Base-by-base conservation (phyloP, 2,888 invertebrate genomes). In the Leptogaster cylindrica region DNA sequence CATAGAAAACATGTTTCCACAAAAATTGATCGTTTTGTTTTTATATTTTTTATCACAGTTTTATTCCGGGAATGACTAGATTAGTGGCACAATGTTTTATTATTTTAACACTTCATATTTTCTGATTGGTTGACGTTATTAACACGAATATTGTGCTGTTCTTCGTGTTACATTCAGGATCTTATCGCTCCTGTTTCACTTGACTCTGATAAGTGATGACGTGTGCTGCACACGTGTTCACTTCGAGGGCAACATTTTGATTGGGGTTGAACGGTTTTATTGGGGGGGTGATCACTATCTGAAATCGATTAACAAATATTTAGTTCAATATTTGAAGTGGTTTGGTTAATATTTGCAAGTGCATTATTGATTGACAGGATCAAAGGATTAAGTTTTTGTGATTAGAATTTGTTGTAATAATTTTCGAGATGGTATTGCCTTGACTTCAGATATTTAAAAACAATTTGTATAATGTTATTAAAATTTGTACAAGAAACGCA, bases 1-100 rank as follows among this genome's bases (percentile, higher is more conserved):
- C 84, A 89, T 86, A 71, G 85, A 86, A 78, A 86, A 87, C 87
- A 87, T 87, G 64, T 72, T 68, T 1, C 33, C 33, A 48, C 18
- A 36, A 5, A 31, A 52, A 31, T 52, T 20, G 10, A 6, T 25
- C 39, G n/a, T n/a, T n/a, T n/a, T n/a, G n/a, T n/a, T n/a, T n/a
- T n/a, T n/a, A n/a, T 6, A 28, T 25, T 33, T 52, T 33, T 25
- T 64, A 64, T 64, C 64, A 50, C 50, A 64, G 50, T 14, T 23
- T 12, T 16, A 27, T 10, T 20, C 5, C 16, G 12, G 28, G 20
- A 6, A 8, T 64, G 64, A 64, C 64, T 64, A 64, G 64, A 50
- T 46, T 18, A 16, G 25, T 58, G 46, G 28, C 12, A 18, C 20
- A 28, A 16, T 18, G 18, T 4, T 41, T 41, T 39, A 7, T 20